These are phyloP conservation scores for Caenorhabditis sp. DNA, from an alignment of 2,888 invertebrate genomes.

Conservation along the genomic window DNA sequence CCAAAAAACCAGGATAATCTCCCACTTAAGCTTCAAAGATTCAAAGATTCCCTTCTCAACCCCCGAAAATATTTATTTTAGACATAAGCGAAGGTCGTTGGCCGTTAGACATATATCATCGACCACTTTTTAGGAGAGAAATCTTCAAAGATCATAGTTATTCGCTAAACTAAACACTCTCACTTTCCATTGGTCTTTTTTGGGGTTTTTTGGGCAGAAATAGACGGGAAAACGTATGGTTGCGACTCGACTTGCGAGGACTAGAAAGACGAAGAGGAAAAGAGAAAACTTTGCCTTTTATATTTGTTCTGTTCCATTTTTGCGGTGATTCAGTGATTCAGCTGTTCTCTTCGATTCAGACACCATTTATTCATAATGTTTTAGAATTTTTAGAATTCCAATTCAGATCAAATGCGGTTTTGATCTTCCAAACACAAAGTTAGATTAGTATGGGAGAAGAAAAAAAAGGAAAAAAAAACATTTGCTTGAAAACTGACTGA, in stretches of 20 bases:
- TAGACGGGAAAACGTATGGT: no score
- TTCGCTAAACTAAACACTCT: slow-evolving; percentile 4
- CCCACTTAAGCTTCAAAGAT: no score
- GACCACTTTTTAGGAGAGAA: slow-evolving; percentile 15
- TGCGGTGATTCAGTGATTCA: slow-evolving; percentile 16
- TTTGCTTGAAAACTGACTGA: background rate
- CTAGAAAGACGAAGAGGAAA: no score
- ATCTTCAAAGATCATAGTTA: slow-evolving; percentile 25
- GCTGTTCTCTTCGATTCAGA: slow-evolving; percentile 9
- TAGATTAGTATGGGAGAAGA: background rate
- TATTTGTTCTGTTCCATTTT: slow-evolving; percentile 15
- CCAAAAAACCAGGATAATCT: background rate
- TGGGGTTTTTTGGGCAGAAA: background rate
- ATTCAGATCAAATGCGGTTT: slow-evolving; percentile 1
- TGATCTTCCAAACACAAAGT: no score
- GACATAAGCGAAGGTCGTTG: slow-evolving; percentile 4
- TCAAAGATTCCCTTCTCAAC: slow-evolving; percentile 4
- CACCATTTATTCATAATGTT: slow-evolving; percentile 1
- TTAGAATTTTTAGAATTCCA: background rate
- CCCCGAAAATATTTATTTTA: background rate
- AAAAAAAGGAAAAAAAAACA: background rate
- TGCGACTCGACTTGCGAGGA: no score
- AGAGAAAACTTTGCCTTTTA: background rate
- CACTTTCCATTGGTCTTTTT: slow-evolving; percentile 14
- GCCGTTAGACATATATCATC: slow-evolving; percentile 20